phyloP scores from a whole-genome alignment of 2,888 invertebrate genomes.

The Cantharis flavilabris region DNA sequence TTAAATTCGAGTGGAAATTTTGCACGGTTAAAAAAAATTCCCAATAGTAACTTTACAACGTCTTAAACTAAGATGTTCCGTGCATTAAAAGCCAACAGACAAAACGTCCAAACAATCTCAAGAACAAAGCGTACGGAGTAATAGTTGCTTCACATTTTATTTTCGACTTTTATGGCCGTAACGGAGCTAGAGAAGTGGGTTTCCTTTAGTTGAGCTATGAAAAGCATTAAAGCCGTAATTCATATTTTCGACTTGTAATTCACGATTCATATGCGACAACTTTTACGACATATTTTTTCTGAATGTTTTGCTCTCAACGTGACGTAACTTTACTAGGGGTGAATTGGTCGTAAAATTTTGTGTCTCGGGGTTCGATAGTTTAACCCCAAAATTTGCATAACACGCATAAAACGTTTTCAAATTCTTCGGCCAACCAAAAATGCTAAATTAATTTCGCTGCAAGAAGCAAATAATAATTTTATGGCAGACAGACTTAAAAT shows the following conservation, averaged over 20 bases:
- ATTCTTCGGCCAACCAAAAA: not conserved
- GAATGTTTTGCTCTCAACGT: constrained; percentile 39
- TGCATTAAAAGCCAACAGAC: constrained; percentile 21
- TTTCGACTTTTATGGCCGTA: constrained; percentile 40
- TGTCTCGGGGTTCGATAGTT: constrained; percentile 29
- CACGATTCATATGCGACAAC: constrained; percentile 49
- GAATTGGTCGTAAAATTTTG: constrained; percentile 44
- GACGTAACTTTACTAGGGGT: constrained; percentile 44
- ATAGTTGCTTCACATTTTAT: constrained; percentile 38
- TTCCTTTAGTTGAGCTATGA: constrained; percentile 39
- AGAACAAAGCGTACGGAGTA: constrained; percentile 23
- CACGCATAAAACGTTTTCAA: not conserved
- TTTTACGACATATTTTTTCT: constrained; percentile 43
- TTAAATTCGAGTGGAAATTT: not conserved
- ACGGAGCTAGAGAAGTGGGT: constrained; percentile 36
- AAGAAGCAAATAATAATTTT: not conserved
- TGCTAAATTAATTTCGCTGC: not conserved
- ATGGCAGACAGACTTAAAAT: too few relatives aligned
- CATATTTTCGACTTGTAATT: constrained; percentile 51
- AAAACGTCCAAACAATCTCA: constrained; percentile 20
- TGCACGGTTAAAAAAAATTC: not conserved
- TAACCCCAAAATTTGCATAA: constrained; percentile 17
- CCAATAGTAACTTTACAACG: constrained; percentile 11
- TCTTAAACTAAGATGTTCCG: constrained; percentile 18
- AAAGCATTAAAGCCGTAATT: constrained; percentile 47